These are phyloP conservation scores for Vireo altiloquus DNA, from an alignment of 2,113 vertebrate genomes.

Conservation along the genomic window DNA sequence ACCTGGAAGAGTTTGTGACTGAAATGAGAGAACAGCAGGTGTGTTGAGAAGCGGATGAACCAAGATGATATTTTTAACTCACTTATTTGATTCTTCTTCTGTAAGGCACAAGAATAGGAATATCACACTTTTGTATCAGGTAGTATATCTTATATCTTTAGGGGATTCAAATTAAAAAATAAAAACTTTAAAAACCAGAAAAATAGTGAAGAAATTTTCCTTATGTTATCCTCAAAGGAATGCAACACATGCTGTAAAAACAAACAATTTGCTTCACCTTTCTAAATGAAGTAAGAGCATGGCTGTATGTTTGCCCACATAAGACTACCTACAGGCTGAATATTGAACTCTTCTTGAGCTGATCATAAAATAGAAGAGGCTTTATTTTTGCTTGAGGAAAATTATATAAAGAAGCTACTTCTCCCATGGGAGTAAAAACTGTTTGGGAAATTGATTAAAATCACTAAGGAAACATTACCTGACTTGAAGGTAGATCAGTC, in stretches of 20 bases:
- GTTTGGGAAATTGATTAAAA: not conserved
- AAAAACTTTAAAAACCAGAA: not conserved
- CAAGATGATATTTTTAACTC: constrained; percentile 63
- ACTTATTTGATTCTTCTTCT: constrained; percentile 43
- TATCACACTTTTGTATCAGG: not conserved
- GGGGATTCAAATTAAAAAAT: not conserved
- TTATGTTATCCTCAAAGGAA: not conserved
- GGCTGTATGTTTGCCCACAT: not conserved
- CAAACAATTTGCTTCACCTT: not conserved
- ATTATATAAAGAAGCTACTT: not conserved
- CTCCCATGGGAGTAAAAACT: not conserved
- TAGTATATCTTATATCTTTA: not conserved
- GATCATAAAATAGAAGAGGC: not conserved
- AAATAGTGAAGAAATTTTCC: not conserved
- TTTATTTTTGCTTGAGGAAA: not conserved
- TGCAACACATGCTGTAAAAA: not conserved
- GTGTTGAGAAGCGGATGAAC: constrained; percentile 51
- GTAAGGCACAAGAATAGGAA: not conserved
- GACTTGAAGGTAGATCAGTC: constrained; percentile 37
- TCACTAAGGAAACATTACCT: not conserved
- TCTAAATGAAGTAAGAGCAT: not conserved
- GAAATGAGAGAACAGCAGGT: constrained; percentile 67
- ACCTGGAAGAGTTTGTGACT: constrained; percentile 58
- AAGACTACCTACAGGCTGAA: not conserved
- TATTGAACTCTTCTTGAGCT: not conserved